phyloP scores from a whole-genome alignment of 2,888 invertebrate species.

The Drosophila maculinotata region DNA sequence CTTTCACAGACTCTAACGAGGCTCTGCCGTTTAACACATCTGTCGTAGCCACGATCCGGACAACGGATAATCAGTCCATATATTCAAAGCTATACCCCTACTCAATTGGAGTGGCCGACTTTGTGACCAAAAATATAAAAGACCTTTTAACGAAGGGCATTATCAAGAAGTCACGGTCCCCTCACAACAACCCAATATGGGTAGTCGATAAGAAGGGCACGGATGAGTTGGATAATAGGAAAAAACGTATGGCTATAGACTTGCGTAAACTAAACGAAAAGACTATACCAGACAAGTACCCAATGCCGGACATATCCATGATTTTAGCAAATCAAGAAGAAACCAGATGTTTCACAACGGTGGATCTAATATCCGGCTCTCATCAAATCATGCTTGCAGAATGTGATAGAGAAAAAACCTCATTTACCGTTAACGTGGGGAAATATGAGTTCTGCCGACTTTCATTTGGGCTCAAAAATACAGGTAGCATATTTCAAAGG shows the following conservation, averaged over 20 bases:
- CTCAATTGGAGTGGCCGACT: no score
- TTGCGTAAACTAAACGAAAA: no score
- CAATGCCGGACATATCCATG: conserved; percentile 79
- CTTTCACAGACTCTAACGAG: no score
- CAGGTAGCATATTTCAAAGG: conserved; percentile 17
- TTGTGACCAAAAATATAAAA: no score
- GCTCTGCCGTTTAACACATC: no score
- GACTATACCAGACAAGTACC: conserved; percentile 74
- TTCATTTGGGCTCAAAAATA: conserved; percentile 20
- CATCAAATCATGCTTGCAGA: conserved; percentile 1
- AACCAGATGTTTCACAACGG: conserved; percentile 80
- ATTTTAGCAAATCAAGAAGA: conserved; percentile 79
- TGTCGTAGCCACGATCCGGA: no score
- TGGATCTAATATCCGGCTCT: conserved; percentile 30
- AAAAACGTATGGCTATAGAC: conserved; percentile 2
- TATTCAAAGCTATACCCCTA: no score
- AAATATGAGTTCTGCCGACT: conserved; percentile 19
- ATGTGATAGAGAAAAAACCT: conserved; percentile 12
- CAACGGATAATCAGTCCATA: no score
- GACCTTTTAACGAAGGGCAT: no score
- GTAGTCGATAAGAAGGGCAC: not conserved
- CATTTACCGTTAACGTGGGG: conserved; percentile 6
- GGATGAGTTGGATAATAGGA: not conserved
- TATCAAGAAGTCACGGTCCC: no score
- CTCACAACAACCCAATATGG: conserved; percentile 13